These are phyloP conservation scores for Hirudo medicinalis DNA, from an alignment of 1,140 invertebrate species.

Conservation along the genomic window DNA sequence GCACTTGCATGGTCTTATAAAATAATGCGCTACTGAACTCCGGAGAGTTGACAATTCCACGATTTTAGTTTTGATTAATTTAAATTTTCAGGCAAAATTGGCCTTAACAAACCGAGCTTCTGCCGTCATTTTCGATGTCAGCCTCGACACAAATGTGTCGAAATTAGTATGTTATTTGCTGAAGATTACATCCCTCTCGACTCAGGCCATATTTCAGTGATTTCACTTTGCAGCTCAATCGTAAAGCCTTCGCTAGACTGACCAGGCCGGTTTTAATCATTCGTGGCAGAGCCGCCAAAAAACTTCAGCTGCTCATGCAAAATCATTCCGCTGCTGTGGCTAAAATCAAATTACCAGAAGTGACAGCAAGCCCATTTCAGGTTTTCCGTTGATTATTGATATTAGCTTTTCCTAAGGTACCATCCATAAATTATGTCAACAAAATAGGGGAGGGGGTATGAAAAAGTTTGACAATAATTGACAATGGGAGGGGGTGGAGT, in stretches of 20 bases:
- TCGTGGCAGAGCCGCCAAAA: constrained; percentile 1
- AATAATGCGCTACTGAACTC: too few species aligned
- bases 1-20: too few species aligned
- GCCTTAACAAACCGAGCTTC: background rate
- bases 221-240: constrained; percentile 1
- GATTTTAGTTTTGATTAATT: too few species aligned
- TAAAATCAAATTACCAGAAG: background rate
- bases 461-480: too few species aligned
- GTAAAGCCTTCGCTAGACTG: background rate
- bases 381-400: too few species aligned
- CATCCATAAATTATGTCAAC: too few species aligned
- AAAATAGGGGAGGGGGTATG: too few species aligned
- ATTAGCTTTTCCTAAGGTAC: too few species aligned
- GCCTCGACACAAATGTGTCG: background rate
- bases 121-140: constrained; percentile 6
- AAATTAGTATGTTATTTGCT: background rate
- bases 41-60: too few species aligned
- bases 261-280: constrained; percentile 5
- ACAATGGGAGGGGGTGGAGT: too few species aligned
- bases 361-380: too few species aligned
- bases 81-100: background rate
- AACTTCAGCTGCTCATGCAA: background rate
- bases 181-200: background rate
- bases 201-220: background rate
- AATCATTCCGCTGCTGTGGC: constrained; percentile 3